Base-by-base conservation (phyloP, 1,140 invertebrate species). In the Micrasema longulum region DNA sequence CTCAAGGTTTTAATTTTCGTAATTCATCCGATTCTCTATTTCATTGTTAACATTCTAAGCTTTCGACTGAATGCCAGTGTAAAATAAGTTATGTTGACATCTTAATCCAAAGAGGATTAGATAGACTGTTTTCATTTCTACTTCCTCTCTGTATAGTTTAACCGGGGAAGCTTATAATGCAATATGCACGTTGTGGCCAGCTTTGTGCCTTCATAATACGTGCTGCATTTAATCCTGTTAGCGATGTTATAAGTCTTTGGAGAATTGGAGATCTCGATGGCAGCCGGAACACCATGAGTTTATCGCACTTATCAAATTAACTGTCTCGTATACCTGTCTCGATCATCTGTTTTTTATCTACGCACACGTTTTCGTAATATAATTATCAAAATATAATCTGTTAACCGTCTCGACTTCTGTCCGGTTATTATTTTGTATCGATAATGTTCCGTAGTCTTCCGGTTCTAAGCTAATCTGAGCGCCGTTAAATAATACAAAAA, bases 161-260 rank as follows among this genome's bases (percentile, higher is more conserved):
- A 11, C 55, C 36, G 36, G 12, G 36, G 55, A n/a, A 20, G 55
- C 55, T 60, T 60, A 43, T 22, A 43, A 11, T 60, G 55, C 55
- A 60, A 38, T 41, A 53, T 20, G 36, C 55, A 35, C 10, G 10
- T 14, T 60, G 36, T 41, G 55, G 55, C 16, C 7, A 41, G 55
- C 55, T 60, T 20, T 38, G 55, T 11, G 35, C 16, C 26, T 10
- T 12, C 50, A 35, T 14, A 35, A 14, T 35, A 31, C 22, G n/a
- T 26, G 16, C 20, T 20, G 35, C 36, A 55, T 41, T 60, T 60
- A 60, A 41, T 60, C 55, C 20, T 41, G 36, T 38, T 41, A 41
- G 55, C 35, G 36, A 38, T 11, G 9, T 22, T 16, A 20, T 60
- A 5, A 10, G 16, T 60, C 52, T 26, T n/a, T 14, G 36, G 18